phyloP scores from a whole-genome alignment of 2,113 vertebrate genomes.

The Mirounga angustirostris region DNA sequence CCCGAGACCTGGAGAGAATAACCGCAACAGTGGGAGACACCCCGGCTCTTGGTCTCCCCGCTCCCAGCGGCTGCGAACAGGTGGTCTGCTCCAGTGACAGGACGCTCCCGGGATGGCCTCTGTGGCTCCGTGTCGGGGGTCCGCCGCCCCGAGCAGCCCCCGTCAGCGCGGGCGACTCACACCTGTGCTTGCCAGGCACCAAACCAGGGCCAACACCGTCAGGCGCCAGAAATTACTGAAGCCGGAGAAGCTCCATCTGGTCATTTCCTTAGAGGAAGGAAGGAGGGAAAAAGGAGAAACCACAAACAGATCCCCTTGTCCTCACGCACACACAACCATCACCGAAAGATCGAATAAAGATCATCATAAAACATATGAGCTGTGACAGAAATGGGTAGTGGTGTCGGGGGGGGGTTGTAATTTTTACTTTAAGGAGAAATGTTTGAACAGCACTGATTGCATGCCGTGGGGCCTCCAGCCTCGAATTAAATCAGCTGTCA shows the following conservation, averaged over 20 bases:
- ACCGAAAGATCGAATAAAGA: not conserved
- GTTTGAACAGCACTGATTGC: not conserved
- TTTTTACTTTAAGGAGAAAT: not conserved
- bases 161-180: accelerated
- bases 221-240: not conserved
- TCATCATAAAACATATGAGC: not conserved
- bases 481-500: not conserved
- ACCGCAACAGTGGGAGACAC: conserved; percentile 11
- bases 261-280: not conserved
- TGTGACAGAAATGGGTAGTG: not conserved
- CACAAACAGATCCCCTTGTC: not conserved
- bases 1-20: not conserved
- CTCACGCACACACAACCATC: not conserved
- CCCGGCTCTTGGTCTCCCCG: not conserved
- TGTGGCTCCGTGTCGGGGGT: accelerated
- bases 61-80: not conserved
- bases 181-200: accelerated
- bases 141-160: accelerated
- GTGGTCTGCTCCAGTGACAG: accelerated
- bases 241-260: not conserved
- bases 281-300: accelerated
- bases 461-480: not conserved
- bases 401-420: accelerated
- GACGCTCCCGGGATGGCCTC: not conserved
- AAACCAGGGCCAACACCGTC: accelerated